Base-by-base conservation (phyloP, 2,113 vertebrate genomes). In the Phocoena phocoena region DNA sequence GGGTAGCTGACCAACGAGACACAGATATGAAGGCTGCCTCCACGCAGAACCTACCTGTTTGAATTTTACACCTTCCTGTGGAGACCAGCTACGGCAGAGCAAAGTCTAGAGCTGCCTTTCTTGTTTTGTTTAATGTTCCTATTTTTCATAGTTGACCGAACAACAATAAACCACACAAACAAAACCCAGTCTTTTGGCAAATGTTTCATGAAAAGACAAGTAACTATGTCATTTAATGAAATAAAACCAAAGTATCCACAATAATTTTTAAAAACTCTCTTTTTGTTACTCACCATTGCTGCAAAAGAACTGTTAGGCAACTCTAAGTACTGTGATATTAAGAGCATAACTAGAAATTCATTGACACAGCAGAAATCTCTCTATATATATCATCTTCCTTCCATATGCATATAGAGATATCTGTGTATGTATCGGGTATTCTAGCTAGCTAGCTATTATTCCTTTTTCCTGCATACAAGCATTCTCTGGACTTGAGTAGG, bases 31-130 rank as follows among this genome's bases (percentile, higher is more conserved):
- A 28, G 60, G 7, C 33, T 68, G 5, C 20, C 38, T 96, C 25
- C 28, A 8, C 26, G 41, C 53, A 87, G 84, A 95, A 98, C 96
- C 95, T 55, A 88, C 0, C 38, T 82, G 88, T 79, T 58, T 97
- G 71, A 90, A 81, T 97, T 97, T 97, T 85, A 65, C 95, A 93
- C 55, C 36, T 96, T 36, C 60, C 33, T 94, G 91, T 83, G 90
- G 73, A 93, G 53, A 44, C 10, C 23, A 84, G 38, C 20, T 6
- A 31, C 63, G 36, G 17, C 2, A 85, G 31, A 62, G 36, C 3
- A 50, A 50, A 58, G 13, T 68, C 33, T 87, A 55, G 10, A 67
- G 15, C 21, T 84, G n/a, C 3, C 5, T 84, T 33, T 60, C 38
- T 88, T 47, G 33, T 89, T 73, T 88, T 92, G 10, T 47, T 77